Evolutionary conservation across 2,888 invertebrate genomes (phyloP).

Genomic region (Diarsia brunnea): DNA sequence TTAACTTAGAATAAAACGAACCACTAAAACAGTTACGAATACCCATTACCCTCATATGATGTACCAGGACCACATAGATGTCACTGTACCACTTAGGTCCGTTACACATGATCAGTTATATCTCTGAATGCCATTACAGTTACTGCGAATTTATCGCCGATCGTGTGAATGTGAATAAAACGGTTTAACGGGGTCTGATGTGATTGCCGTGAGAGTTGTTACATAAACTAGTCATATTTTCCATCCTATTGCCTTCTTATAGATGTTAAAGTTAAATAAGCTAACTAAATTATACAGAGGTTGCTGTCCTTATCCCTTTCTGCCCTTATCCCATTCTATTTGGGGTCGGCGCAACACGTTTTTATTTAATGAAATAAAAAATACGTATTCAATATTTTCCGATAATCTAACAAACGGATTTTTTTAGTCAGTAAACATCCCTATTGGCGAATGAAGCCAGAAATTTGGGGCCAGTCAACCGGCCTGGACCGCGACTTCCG

Average conservation of each 20-base stretch:
- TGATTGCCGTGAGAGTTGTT: slow-evolving; percentile 28
- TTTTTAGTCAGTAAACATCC: too few relatives aligned
- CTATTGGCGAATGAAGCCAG: slow-evolving; percentile 7
- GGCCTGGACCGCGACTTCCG: slow-evolving; percentile 19
- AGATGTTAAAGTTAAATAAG: neutral
- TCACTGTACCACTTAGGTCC: slow-evolving; percentile 33
- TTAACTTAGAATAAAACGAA: slow-evolving; percentile 28
- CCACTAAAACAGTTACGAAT: neutral
- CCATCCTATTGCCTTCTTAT: neutral
- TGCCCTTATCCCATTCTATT: too few relatives aligned
- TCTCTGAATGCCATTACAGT: slow-evolving; percentile 39
- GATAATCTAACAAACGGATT: too few relatives aligned
- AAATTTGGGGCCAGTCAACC: slow-evolving; percentile 26
- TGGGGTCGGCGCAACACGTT: too few relatives aligned
- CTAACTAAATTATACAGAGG: neutral
- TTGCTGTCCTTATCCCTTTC: too few relatives aligned
- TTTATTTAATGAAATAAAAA: too few relatives aligned
- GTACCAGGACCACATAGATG: slow-evolving; percentile 29
- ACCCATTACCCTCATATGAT: slow-evolving; percentile 2
- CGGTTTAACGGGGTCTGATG: slow-evolving; percentile 1
- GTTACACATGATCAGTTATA: slow-evolving; percentile 53
- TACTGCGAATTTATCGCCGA: slow-evolving; percentile 35
- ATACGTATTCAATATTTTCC: too few relatives aligned
- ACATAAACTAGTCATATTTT: neutral
- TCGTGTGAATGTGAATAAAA: slow-evolving; percentile 34